phyloP scores from a whole-genome alignment of 2,113 vertebrate genomes.

The Pteropus alecto region DNA sequence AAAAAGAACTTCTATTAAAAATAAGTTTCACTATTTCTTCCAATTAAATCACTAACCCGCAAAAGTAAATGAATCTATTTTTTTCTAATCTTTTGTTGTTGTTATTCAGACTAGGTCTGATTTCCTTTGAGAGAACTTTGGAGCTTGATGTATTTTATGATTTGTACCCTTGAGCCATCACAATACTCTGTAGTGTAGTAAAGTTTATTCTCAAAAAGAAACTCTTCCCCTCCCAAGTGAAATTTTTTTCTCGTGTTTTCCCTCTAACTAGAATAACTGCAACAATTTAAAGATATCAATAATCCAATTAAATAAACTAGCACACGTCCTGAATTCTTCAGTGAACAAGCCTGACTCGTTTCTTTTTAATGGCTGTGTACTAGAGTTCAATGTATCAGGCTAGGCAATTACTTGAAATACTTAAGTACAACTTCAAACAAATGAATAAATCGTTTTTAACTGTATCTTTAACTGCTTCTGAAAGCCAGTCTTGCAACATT shows the following conservation, averaged over 20 bases:
- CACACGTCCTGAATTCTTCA: neutral
- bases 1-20: neutral
- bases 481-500: conserved; percentile 8
- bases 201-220: neutral
- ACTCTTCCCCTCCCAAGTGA: too few relatives aligned
- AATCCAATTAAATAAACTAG: neutral
- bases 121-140: neutral
- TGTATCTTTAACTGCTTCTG: neutral
- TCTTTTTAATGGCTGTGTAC: neutral
- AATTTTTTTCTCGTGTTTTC: neutral
- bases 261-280: neutral
- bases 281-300: neutral
- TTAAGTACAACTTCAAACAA: neutral
- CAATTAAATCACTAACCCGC: neutral
- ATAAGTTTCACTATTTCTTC: conserved; percentile 1
- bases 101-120: neutral
- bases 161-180: neutral
- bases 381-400: neutral
- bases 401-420: neutral
- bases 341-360: neutral
- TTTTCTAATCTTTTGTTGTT: neutral
- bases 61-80: neutral
- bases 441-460: neutral
- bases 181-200: neutral
- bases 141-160: neutral